Evolutionary conservation across 2,797 vertebrate genomes (phyloP), one percentile per base, ranked within the genome.

Genomic region (Helarctos malayanus): DNA sequence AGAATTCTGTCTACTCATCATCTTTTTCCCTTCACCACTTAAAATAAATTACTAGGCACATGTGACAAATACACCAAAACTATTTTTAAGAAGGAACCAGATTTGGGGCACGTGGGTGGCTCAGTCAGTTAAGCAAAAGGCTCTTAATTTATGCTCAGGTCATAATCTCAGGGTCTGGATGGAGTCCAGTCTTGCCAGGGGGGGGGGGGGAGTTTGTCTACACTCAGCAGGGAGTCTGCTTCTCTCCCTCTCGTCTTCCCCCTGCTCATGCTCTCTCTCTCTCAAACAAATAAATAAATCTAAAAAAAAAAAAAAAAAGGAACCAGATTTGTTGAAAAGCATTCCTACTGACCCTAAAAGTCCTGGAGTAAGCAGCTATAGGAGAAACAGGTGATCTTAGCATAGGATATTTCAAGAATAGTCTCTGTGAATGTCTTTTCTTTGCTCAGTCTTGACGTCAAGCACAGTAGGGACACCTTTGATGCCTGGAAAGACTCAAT

Each of bases 351-450:
- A 95, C 92, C 79, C 95, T 54, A 0, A 2, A 75, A 93, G 88
- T 49, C 88, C 8, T 11, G 25, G 93, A 61, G 12, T 87, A 96
- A 98, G 97, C 12, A 95, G 27, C 5, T 52, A 21, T 65, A 49
- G 27, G 59, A 95, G 91, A 97, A 97, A 83, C 52, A 86, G 75
- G 56, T 95, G 73, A 13, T 76, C 63, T 92, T 38, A 95, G 85
- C 97, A 91, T 25, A 95, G 76, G 4, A 97, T 75, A 80, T 96
- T 38, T n/a, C 86, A 84, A 95, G 92, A 71, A 25, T 87, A 19
- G 88, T 88, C 93, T 82, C n/a, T 32, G 35, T 61, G 68, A 65
- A 97, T 69, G 2, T 38, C n/a, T 95, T 86, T 89, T 93, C 38
- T 88, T 96, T 73, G 29, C 79, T 63, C 69, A 93, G 89, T 35